A percentile compares a stretch with the other conserved stretches of the same genome.
phyloP scores from a whole-genome alignment of 2,113 vertebrate genomes.

The Erythrolamprus reginae region DNA sequence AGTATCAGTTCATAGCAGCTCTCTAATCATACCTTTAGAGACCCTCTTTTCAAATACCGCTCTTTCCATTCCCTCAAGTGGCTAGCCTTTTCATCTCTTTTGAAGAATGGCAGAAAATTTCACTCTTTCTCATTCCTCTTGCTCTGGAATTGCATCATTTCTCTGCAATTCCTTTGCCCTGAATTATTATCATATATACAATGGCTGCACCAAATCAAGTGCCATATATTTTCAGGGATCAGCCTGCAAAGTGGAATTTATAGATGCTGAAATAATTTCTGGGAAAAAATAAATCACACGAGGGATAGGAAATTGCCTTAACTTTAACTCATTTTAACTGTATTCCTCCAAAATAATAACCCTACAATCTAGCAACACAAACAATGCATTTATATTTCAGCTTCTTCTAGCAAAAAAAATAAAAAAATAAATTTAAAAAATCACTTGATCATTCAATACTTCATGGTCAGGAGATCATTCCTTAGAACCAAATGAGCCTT shows the following conservation, averaged over 20 bases:
- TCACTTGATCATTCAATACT: not conserved
- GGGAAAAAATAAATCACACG: not conserved
- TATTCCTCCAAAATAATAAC: not conserved
- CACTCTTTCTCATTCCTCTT: not conserved
- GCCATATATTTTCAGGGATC: not conserved
- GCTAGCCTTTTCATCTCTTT: not conserved
- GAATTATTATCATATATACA: not conserved
- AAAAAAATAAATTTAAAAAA: not conserved
- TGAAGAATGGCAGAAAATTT: accelerated
- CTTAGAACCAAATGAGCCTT: not conserved
- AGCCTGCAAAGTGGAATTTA: not conserved
- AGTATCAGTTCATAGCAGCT: not conserved
- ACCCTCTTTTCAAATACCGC: not conserved
- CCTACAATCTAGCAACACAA: not conserved
- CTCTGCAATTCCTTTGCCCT: not conserved
- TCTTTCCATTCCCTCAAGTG: not conserved
- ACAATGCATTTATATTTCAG: not conserved
- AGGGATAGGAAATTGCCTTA: not conserved
- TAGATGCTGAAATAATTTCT: not conserved
- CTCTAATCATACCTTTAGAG: not conserved
- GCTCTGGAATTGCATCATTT: not conserved
- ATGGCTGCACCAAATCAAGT: not conserved
- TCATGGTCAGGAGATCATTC: not conserved
- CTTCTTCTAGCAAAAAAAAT: not conserved
- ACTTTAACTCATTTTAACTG: not conserved